Evolutionary conservation across 2,888 invertebrate species (phyloP).

Genomic region (Tachystola acroxantha): DNA sequence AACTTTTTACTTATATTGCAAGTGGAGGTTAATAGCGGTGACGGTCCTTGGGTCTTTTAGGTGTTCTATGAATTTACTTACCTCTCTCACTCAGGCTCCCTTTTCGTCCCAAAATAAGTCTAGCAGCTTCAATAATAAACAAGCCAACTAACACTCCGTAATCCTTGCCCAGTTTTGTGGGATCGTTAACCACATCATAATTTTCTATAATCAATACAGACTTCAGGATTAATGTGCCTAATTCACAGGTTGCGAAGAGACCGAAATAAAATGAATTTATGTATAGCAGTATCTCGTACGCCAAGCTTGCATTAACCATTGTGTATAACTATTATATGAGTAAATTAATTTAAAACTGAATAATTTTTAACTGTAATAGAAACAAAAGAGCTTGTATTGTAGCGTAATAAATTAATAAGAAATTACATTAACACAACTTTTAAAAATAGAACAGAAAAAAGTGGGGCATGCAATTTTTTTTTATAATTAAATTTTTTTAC

Average conservation of each 20-base stretch:
- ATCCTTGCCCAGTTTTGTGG: slow-evolving; percentile 85
- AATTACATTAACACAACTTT: slow-evolving; percentile 13
- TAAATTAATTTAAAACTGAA: not conserved
- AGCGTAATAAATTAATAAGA: slow-evolving; percentile 3
- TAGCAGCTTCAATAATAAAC: slow-evolving; percentile 86
- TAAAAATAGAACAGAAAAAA: slow-evolving; percentile 30
- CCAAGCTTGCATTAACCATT: slow-evolving; percentile 87
- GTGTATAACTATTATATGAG: slow-evolving; percentile 6
- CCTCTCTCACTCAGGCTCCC: slow-evolving; percentile 91
- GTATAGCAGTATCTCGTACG: slow-evolving; percentile 90
- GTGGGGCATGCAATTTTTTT: slow-evolving; percentile 5
- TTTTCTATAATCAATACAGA: slow-evolving; percentile 79
- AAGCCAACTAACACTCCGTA: slow-evolving; percentile 87
- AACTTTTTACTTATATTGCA: no score
- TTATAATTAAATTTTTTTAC: no score
- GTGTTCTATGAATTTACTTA: no score
- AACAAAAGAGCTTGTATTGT: slow-evolving; percentile 2
- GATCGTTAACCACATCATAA: slow-evolving; percentile 83
- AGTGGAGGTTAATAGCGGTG: no score
- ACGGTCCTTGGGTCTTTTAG: no score
- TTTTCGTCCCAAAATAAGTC: slow-evolving; percentile 90
- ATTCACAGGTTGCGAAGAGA: slow-evolving; percentile 89
- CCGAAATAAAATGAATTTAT: slow-evolving; percentile 93
- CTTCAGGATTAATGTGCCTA: slow-evolving; percentile 88
- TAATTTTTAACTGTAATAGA: not conserved